Base-by-base conservation (phyloP, 2,113 vertebrate species). In the Poeciliopsis retropinna region DNA sequence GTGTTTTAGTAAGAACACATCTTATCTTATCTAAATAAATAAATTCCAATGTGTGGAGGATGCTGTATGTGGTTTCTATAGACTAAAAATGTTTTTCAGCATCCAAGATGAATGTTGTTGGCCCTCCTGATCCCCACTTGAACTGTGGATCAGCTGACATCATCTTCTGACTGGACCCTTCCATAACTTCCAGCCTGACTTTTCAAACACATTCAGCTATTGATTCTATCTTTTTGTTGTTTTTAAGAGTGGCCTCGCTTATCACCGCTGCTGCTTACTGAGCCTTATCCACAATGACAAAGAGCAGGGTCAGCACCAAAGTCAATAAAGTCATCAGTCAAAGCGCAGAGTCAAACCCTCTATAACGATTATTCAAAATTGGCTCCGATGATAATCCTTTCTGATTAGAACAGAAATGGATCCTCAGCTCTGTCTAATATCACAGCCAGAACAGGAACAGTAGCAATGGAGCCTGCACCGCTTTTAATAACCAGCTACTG, bases 281-380 rank as follows among this genome's bases (percentile, higher is more conserved):
- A 28, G 27, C 60, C 28, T 70, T 66, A 32, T 41, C 31, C 51
- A 75, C 60, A 34, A 3, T 28, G 70, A 60, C 72, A 76, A 72
- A 62, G n/a, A 73, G 67, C 39, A 69, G 11, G 31, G 41, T 60
- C 51, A 57, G 37, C 5, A 72, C 4, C 54, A n/a, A 64, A 78
- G 80, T 81, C 80, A 67, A 81, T 85, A 79, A 72, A 79, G 78
- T 83, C 85, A 83, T 85, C 87, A 85, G 70, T 72, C 60, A 25
- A 73, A 66, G 70, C 51, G 75, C 25, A 74, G 22, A 67, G 77
- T 79, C 78, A 74, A 68, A 75, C 75, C 73, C 54, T 31, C 13
- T 57, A 11, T 76, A 83, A 81, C 29, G 75, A 79, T 81, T 87
- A 85, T 87, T 81, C 78, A 79, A 79, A 81, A 60, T 28, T 67